Base-by-base conservation (phyloP, 2,797 vertebrate species). In the Otus scops region DNA sequence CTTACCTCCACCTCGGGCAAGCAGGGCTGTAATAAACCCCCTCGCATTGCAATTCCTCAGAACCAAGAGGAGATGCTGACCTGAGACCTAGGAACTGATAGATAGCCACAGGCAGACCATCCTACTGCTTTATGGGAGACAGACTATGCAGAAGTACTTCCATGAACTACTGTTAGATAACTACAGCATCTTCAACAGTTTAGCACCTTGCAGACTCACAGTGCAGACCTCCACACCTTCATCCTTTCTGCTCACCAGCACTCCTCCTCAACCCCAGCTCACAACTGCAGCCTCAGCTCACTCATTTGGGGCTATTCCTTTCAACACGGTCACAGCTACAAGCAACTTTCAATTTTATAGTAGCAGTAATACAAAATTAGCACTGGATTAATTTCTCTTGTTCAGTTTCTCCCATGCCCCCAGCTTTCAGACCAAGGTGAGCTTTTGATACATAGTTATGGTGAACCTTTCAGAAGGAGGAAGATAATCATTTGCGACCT, bases 401-500 rank as follows among this genome's bases (percentile, higher is more conserved):
- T n/a, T 74, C 11, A 2, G 38, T 54, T 89, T 32, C 70, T 69
- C 47, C 1, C 1, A 32, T 89, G 90, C 9, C 86, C 90, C 90
- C 83, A 94, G 83, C 92, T 87, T 94, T 95, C 96, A 96, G 80
- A 59, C 51, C 95, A 96, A 95, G 92, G 92, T 92, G 88, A 95
- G 47, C 70, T 22, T 87, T 93, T 95, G 88, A 95, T 87, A n/a
- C 80, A 89, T 86, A 64, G 47, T 63, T 86, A 94, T 34, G 50
- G 76, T 84, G 92, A 92, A 82, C 39, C 77, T 90, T 92, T 63
- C 77, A 50, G 57, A 30, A 94, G 53, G 34, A 93, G 28, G 32
- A 77, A 93, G 80, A 69, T 92, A 95, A 96, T 84, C 86, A 63
- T 26, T 53, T 16, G 43, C 77, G 70, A 87, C 74, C 86, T 34